A percentile compares a stretch with the other conserved stretches of the same genome.
phyloP scores from a whole-genome alignment of 2,888 invertebrate species.

The Chrysolina oricalcia region DNA sequence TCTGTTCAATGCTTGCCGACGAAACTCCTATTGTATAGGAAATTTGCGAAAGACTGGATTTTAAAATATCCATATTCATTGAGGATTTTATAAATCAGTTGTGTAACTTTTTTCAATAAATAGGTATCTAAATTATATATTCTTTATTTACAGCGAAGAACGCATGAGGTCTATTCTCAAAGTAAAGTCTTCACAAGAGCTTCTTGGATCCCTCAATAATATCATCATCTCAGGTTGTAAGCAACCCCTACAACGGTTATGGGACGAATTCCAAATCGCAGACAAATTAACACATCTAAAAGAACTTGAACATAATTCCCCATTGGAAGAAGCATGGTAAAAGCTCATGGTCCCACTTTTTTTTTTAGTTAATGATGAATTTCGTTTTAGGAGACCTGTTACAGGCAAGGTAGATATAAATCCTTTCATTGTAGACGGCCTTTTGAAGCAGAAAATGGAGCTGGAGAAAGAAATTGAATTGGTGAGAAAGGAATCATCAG shows the following conservation, averaged over 20 bases:
- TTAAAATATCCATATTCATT: no score
- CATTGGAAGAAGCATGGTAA: slow-evolving; percentile 41
- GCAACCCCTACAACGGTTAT: slow-evolving; percentile 31
- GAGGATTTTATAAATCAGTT: no score
- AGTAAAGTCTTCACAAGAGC: slow-evolving; percentile 34
- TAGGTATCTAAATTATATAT: not conserved
- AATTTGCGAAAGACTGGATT: no score
- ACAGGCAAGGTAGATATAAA: slow-evolving; percentile 43
- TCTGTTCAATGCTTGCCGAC: no score
- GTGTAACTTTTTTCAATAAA: not conserved
- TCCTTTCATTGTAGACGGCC: slow-evolving; percentile 31
- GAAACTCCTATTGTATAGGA: no score
- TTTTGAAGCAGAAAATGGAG: slow-evolving; percentile 35
- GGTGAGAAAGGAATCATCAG: slow-evolving; percentile 35
- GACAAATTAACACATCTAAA: slow-evolving; percentile 40
- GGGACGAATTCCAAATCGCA: slow-evolving; percentile 35
- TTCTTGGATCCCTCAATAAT: slow-evolving; percentile 29
- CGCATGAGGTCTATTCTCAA: slow-evolving; percentile 30
- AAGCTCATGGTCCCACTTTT: not conserved
- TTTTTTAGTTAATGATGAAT: not conserved
- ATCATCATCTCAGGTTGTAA: slow-evolving; percentile 28
- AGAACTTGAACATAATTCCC: slow-evolving; percentile 35
- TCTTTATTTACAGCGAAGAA: slow-evolving; percentile 38
- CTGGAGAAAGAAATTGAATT: slow-evolving; percentile 38
- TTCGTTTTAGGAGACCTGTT: slow-evolving; percentile 41